Evolutionary conservation across 2,888 invertebrate genomes (phyloP).

Genomic region (Phortica magna): DNA sequence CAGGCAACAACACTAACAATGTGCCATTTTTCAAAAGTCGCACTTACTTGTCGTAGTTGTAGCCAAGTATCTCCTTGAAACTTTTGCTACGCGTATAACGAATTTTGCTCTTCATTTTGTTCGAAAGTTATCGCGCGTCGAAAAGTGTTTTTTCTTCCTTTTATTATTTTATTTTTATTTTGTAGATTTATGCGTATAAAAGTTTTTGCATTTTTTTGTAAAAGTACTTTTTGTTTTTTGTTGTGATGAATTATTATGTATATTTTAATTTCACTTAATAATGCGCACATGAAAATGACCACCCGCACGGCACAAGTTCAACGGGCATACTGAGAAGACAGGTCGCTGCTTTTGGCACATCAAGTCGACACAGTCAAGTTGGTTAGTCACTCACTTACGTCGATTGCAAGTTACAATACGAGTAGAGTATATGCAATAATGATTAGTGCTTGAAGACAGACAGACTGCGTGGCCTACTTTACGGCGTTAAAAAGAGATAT

Average conservation of each 20-base stretch:
- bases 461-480: slow-evolving; percentile 46
- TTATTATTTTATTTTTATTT: slow-evolving; percentile 10
- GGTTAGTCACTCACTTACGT: not conserved
- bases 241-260: not conserved
- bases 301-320: slow-evolving; percentile 51
- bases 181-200: not conserved
- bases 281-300: slow-evolving; percentile 22
- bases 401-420: not conserved
- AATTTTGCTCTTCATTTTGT: slow-evolving; percentile 72
- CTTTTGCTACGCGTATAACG: slow-evolving; percentile 75
- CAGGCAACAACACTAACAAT: slow-evolving; percentile 34
- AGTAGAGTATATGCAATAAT: slow-evolving; percentile 10
- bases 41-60: slow-evolving; percentile 72
- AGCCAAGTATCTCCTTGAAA: slow-evolving; percentile 71
- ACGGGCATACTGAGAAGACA: slow-evolving; percentile 47
- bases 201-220: slow-evolving; percentile 7
- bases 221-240: no score
- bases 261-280: slow-evolving; percentile 18
- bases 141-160: not conserved
- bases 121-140: slow-evolving; percentile 14
- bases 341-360: not conserved
- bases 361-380: not conserved
- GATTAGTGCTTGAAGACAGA: slow-evolving; percentile 41
- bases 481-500: slow-evolving; percentile 15
- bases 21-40: slow-evolving; percentile 24